Percentiles rank a stretch among this genome's conserved stretches.
phyloP scores from a whole-genome alignment of 2,797 vertebrate genomes.

The Borostomias antarcticus region DNA sequence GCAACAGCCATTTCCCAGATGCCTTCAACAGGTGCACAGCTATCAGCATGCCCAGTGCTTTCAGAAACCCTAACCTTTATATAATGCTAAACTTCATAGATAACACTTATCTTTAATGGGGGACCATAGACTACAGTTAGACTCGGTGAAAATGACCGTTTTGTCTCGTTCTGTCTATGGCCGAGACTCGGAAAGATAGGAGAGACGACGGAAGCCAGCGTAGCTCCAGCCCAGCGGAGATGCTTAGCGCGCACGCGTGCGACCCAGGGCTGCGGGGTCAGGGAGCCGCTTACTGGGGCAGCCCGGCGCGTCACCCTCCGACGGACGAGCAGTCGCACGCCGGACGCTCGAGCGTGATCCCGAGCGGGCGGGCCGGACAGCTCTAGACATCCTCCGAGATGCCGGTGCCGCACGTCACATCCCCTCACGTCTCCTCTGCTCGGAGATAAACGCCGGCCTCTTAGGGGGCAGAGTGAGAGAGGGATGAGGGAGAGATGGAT shows the following conservation, averaged over 20 bases:
- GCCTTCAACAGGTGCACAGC: conserved; percentile 45
- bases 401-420: conserved; percentile 24
- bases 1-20: conserved; percentile 42
- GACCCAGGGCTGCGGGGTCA: not conserved
- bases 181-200: not conserved
- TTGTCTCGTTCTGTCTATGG: not conserved
- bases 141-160: not conserved
- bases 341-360: conserved; percentile 8
- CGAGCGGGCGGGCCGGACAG: not conserved
- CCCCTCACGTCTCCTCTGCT: not conserved
- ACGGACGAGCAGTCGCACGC: conserved; percentile 10
- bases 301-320: not conserved
- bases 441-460: not conserved
- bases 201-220: not conserved
- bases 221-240: not conserved
- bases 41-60: conserved; percentile 19
- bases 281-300: not conserved
- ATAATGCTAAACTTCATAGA: not conserved
- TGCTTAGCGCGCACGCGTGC: not conserved
- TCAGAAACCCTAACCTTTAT: not conserved
- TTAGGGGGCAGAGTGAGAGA: no score
- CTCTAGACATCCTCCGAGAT: conserved; percentile 7
- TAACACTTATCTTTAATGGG: conserved; percentile 3
- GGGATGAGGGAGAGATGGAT: no score
- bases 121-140: conserved; percentile 5